A percentile compares a stretch with the other conserved stretches of the same genome.
These are phyloP conservation scores for Melierax canorus DNA, from an alignment of 2,113 vertebrate species.

Conservation along the genomic window DNA sequence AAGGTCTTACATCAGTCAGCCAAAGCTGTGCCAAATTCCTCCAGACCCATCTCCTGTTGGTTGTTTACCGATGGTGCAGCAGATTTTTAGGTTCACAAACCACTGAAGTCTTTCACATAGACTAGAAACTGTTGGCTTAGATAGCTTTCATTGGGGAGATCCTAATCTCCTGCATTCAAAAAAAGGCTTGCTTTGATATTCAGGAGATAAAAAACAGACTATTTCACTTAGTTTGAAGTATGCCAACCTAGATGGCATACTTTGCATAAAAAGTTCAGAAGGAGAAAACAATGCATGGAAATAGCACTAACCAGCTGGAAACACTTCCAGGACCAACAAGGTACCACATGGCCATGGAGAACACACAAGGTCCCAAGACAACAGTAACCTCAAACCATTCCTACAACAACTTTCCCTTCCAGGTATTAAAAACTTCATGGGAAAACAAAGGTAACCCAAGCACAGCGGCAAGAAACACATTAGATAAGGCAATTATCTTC, in stretches of 20 bases:
- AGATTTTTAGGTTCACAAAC: not conserved
- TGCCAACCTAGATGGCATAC: not conserved
- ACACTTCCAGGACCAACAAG: not conserved
- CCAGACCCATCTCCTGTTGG: not conserved
- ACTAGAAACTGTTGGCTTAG: not conserved
- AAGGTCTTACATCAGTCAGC: not conserved
- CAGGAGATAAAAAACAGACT: not conserved
- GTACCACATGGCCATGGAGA: not conserved
- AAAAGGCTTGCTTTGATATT: not conserved
- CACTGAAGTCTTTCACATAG: not conserved
- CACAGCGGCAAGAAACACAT: rapidly evolving
- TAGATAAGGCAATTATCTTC: not conserved
- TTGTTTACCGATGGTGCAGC: not conserved
- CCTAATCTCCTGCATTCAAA: not conserved
- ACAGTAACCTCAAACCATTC: not conserved
- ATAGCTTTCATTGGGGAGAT: not conserved
- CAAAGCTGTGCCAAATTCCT: not conserved
- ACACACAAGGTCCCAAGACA: too few relatives aligned
- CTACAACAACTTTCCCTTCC: not conserved
- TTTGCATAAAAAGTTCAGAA: not conserved
- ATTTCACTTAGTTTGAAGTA: not conserved
- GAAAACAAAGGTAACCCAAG: not conserved
- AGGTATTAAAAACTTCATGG: not conserved
- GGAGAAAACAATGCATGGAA: not conserved
- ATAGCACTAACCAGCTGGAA: not conserved